Percentiles rank a stretch among this genome's conserved stretches.
Conservation (phyloP, 2,888 invertebrate genomes). For the Xestia ashworthii region DNA sequence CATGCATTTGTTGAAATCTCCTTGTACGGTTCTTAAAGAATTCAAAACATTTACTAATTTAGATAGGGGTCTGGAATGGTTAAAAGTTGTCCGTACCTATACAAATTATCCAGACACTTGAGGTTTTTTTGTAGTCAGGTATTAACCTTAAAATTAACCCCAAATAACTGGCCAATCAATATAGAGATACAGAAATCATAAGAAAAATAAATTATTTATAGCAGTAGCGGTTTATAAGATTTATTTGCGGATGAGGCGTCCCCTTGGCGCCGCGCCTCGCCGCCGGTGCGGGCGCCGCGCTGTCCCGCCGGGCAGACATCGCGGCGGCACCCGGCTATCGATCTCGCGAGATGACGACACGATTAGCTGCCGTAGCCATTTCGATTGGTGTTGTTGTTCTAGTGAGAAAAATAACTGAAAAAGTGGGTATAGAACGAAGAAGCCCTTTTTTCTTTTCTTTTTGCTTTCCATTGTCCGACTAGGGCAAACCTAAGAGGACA, state of each 20-base stretch:
- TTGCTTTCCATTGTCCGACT: background rate
- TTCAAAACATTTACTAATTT: background rate
- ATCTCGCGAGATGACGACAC: conserved; percentile 78
- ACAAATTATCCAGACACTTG: background rate
- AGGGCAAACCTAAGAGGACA: background rate
- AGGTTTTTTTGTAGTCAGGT: no score
- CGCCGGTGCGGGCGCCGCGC: conserved; percentile 79
- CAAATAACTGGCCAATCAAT: conserved; percentile 47
- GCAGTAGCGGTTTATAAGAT: conserved; percentile 75
- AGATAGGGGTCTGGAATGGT: background rate
- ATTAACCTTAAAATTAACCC: conserved; percentile 4
- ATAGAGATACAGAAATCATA: conserved; percentile 61
- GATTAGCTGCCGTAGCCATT: conserved; percentile 49
- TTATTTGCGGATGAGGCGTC: conserved; percentile 76
- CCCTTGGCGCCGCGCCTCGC: conserved; percentile 82
- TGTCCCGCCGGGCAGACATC: conserved; percentile 87
- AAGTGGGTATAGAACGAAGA: background rate
- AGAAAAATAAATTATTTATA: conserved; percentile 76
- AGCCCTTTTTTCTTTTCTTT: background rate
- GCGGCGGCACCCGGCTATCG: conserved; percentile 81
- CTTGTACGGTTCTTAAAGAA: background rate
- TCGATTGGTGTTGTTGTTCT: conserved; percentile 11
- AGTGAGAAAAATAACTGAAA: conserved; percentile 3
- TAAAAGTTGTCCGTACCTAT: background rate
- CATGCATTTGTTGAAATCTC: background rate